Percentiles rank a stretch among this genome's conserved stretches.
These are phyloP conservation scores for Centrocercus urophasianus DNA, from an alignment of 2,113 vertebrate species.

Conservation along the genomic window DNA sequence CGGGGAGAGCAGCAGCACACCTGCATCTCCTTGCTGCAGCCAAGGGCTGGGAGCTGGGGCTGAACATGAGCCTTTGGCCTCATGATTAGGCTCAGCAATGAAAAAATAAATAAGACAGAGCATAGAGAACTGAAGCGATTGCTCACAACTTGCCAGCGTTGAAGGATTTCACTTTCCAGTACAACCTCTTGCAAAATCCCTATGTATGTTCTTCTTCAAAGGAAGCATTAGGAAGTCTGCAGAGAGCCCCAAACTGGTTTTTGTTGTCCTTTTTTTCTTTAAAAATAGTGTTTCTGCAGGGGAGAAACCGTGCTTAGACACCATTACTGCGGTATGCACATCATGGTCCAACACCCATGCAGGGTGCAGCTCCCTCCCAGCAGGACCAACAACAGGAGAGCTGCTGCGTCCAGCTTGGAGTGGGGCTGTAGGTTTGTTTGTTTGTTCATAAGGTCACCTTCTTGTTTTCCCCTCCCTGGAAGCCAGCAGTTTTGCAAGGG, in stretches of 20 bases:
- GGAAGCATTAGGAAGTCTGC: not conserved
- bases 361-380: not conserved
- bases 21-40: not conserved
- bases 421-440: not conserved
- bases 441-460: not conserved
- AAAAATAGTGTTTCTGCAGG: not conserved
- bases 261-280: too few species aligned
- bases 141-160: accelerated
- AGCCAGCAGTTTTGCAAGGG: not conserved
- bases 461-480: not conserved
- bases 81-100: not conserved
- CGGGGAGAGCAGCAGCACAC: not conserved
- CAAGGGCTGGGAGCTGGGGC: not conserved
- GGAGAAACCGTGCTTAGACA: not conserved
- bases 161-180: not conserved
- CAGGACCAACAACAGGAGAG: not conserved
- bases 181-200: not conserved
- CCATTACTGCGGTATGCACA: not conserved
- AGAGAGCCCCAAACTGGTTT: not conserved
- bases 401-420: not conserved
- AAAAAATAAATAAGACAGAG: not conserved
- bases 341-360: not conserved
- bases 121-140: accelerated
- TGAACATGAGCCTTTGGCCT: not conserved
- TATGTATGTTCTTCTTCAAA: not conserved